These are phyloP conservation scores for Ctenosaura bakeri DNA, from an alignment of 2,797 vertebrate species.

Conservation along the genomic window DNA sequence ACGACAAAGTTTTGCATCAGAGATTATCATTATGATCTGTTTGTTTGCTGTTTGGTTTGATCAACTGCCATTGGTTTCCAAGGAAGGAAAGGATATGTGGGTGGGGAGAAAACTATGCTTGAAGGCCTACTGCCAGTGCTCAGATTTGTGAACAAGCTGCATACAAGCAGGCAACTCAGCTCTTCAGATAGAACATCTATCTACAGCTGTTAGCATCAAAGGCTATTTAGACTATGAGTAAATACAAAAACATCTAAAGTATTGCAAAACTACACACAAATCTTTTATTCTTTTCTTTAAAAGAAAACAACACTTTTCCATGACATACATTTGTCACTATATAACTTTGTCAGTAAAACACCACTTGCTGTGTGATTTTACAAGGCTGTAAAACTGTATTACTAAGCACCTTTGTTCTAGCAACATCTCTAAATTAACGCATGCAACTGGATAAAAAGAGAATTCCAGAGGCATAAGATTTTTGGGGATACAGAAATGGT, in stretches of 20 bases:
- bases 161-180: conserved; percentile 22
- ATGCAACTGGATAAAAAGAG: not conserved
- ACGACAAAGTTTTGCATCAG: conserved; percentile 36
- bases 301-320: not conserved
- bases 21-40: conserved; percentile 1
- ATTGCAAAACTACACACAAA: conserved; percentile 49
- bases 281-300: conserved; percentile 22
- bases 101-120: not conserved
- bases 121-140: conserved; percentile 25
- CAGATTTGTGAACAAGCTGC: conserved; percentile 25
- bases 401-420: conserved; percentile 10
- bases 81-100: not conserved
- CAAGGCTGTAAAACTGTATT: conserved; percentile 30
- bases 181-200: conserved; percentile 25
- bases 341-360: conserved; percentile 43
- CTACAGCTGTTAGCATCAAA: conserved; percentile 49
- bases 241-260: conserved; percentile 46
- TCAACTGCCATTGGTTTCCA: conserved; percentile 33
- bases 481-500: conserved; percentile 6
- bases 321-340: conserved; percentile 21
- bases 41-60: conserved; percentile 28
- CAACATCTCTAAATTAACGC: conserved; percentile 5
- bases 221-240: conserved; percentile 26
- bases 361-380: conserved; percentile 8
- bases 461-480: not conserved